Evolutionary conservation across 2,797 vertebrate genomes (phyloP).

Genomic region (Brachymystax lenok): DNA sequence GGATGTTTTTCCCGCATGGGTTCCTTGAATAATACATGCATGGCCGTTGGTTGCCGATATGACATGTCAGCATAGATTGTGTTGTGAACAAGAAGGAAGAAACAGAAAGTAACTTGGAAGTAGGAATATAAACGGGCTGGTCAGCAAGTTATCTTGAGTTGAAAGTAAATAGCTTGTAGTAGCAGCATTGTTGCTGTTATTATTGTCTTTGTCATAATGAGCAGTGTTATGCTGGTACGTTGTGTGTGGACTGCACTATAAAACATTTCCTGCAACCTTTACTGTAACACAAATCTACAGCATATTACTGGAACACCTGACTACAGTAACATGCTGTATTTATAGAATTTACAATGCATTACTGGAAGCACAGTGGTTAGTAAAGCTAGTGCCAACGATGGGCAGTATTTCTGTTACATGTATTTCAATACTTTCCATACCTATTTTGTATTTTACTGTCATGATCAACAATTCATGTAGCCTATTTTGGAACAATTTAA

Average conservation of each 20-base stretch:
- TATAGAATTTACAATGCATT: too few species aligned
- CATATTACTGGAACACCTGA: too few species aligned
- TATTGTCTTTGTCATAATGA: slow-evolving; percentile 17
- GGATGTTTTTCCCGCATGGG: slow-evolving; percentile 37
- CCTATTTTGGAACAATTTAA: too few species aligned
- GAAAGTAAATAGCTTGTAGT: slow-evolving; percentile 8
- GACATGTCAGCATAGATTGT: slow-evolving; percentile 50
- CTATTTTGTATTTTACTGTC: too few species aligned
- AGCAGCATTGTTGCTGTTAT: not conserved
- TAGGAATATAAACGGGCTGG: slow-evolving; percentile 5
- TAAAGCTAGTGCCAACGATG: too few species aligned
- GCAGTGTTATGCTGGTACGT: not conserved
- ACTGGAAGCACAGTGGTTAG: too few species aligned
- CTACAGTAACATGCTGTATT: too few species aligned
- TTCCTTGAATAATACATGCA: slow-evolving; percentile 30
- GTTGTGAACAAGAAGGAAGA: slow-evolving; percentile 44
- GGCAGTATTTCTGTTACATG: too few species aligned
- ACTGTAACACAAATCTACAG: too few species aligned
- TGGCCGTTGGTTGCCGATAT: slow-evolving; percentile 35
- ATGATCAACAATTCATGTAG: too few species aligned
- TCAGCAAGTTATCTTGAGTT: slow-evolving; percentile 42
- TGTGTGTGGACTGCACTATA: not conserved
- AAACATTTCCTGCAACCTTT: too few species aligned
- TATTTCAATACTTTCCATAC: too few species aligned
- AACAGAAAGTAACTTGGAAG: slow-evolving; percentile 31